Conservation (phyloP, 2,797 vertebrate species). For the Cuniculus paca region DNA sequence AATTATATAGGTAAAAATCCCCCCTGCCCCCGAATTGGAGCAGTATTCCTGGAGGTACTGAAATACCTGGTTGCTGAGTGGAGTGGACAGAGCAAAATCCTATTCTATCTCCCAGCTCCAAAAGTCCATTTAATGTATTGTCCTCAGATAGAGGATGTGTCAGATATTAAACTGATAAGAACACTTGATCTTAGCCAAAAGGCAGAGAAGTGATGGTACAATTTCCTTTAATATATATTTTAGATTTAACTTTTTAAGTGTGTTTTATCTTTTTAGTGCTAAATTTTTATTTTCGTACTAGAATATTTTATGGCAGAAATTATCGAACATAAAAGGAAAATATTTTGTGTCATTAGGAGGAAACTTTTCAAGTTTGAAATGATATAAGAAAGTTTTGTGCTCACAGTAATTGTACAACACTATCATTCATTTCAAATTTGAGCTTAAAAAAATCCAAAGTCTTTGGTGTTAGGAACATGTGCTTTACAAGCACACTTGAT, state of each 20-base stretch:
- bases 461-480: background rate
- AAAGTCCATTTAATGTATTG: background rate
- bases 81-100: background rate
- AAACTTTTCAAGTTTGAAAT: background rate
- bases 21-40: too few relatives aligned
- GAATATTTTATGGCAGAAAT: conserved; percentile 4
- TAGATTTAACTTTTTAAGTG: conserved; percentile 20
- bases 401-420: conserved; percentile 1
- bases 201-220: background rate
- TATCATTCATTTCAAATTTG: conserved; percentile 65
- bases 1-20: background rate
- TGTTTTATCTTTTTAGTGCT: conserved; percentile 25
- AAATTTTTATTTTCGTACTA: conserved; percentile 1
- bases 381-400: conserved; percentile 18
- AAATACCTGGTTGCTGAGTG: background rate
- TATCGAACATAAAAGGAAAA: conserved; percentile 39
- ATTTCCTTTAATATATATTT: conserved; percentile 7
- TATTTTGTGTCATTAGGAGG: background rate
- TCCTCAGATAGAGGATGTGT: background rate
- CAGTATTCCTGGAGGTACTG: background rate
- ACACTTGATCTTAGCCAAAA: background rate
- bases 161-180: background rate
- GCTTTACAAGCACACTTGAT: background rate
- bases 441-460: background rate
- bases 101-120: background rate